Evolutionary conservation across 2,888 invertebrate genomes (phyloP).

Genomic region (Coecobrya sp.): DNA sequence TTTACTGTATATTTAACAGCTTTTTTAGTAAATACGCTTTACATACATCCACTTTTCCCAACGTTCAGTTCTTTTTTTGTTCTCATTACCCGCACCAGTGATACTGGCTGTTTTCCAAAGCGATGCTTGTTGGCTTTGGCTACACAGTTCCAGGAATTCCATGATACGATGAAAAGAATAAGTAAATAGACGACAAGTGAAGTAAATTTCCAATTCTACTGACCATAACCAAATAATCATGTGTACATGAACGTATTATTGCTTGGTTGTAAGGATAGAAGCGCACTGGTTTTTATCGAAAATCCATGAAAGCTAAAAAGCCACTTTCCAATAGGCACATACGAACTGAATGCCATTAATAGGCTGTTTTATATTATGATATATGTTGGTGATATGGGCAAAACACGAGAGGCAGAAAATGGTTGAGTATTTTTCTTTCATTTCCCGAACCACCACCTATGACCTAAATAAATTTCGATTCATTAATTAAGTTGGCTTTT

Average conservation of each 20-base stretch:
- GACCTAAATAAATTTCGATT: neutral
- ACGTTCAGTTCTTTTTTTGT: constrained; percentile 2
- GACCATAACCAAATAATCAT: neutral
- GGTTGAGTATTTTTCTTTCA: neutral
- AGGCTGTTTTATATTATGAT: too few species aligned
- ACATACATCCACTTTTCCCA: neutral
- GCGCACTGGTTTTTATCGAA: neutral
- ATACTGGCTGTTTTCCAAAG: constrained; percentile 35
- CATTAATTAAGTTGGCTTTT: neutral
- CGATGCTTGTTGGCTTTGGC: neutral
- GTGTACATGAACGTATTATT: neutral
- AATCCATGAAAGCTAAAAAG: neutral
- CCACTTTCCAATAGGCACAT: too few species aligned
- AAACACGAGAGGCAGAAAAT: neutral
- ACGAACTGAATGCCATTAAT: too few species aligned
- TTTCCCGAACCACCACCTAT: neutral
- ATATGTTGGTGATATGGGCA: neutral
- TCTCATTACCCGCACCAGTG: constrained; percentile 47
- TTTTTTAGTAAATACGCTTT: neutral
- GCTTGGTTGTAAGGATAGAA: neutral
- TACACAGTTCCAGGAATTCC: neutral
- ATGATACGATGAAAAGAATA: neutral
- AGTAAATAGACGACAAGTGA: neutral
- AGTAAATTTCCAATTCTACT: neutral
- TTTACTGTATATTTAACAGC: neutral